Percentiles rank a stretch among this genome's conserved stretches.
Evolutionary conservation across 2,113 vertebrate species (phyloP).

Genomic region (Xenus cinereus): DNA sequence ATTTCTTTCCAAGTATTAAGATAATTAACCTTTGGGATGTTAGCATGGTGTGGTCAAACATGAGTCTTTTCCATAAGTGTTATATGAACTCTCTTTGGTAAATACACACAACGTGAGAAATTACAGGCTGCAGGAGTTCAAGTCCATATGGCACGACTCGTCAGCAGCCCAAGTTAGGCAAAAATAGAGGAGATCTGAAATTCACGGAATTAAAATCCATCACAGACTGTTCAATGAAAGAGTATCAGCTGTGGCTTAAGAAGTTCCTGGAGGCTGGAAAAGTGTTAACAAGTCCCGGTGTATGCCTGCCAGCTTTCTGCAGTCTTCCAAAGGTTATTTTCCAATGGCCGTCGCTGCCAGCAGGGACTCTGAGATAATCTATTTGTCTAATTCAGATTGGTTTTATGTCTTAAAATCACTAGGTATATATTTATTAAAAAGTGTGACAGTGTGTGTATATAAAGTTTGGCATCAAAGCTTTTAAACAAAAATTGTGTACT

Average conservation of each 20-base stretch:
- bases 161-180: neutral
- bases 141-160: fast-evolving
- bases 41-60: neutral
- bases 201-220: neutral
- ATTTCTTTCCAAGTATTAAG: neutral
- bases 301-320: neutral
- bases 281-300: neutral
- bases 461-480: neutral
- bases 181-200: neutral
- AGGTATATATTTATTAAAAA: neutral
- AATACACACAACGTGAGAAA: neutral
- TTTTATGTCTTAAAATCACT: neutral
- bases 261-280: neutral
- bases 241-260: neutral
- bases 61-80: neutral
- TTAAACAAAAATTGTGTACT: neutral
- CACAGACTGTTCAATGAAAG: neutral
- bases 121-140: neutral
- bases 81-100: neutral
- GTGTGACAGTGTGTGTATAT: neutral
- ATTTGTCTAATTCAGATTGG: neutral
- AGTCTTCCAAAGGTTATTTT: neutral
- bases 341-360: neutral
- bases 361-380: neutral
- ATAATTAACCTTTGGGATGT: neutral